Evolutionary conservation across 64 coral and sea anemone genomes (phyloP), one percentile per base, ranked within the genome.

Genomic region (Pocillopora damicornis): DNA sequence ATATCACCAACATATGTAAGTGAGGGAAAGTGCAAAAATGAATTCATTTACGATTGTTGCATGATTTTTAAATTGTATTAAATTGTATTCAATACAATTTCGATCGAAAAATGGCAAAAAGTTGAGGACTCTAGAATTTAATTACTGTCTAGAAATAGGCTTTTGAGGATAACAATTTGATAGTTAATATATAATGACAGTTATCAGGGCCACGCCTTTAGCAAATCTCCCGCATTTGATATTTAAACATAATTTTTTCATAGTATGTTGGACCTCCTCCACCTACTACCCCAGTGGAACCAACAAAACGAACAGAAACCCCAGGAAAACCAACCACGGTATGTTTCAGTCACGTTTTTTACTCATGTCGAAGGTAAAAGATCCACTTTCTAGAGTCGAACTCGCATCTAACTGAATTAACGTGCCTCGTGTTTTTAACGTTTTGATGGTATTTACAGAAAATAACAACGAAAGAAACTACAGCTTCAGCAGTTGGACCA

Each of bases 321-420:
- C 5, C 81, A 85, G 65, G 20, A 13, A 45, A 57, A 85, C 81
- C 63, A 72, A 85, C 81, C 11, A 51, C 15, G 37, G 81, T 85
- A 85, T 73, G 64, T 58, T 20, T 5, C 15, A 61, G 16, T 35
- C 18, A 37, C 37, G 15, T 65, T 3, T 37, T 42, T 83, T 3
- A 62, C 35, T 82, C 13, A 62, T 51, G 22, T 36, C 60, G 63
- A 58, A 38, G 83, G 15, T 26, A 73, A n/a, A 23, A 72, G 10
- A 66, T 45, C 17, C 71, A 73, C 34, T 22, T n/a, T 74, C 42
- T 2, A 51, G 3, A 51, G 42, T 51, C 42, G 7, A 51, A 51
- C 42, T 51, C 42, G 42, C 7, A 7, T 51, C 42, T 6, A 20
- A 12, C 11, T 78, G 76, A 25, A 23, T 1, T 71, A 23, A 10